phyloP scores from a whole-genome alignment of 2,888 invertebrate genomes.

The Drepanosiphum platanoidis region DNA sequence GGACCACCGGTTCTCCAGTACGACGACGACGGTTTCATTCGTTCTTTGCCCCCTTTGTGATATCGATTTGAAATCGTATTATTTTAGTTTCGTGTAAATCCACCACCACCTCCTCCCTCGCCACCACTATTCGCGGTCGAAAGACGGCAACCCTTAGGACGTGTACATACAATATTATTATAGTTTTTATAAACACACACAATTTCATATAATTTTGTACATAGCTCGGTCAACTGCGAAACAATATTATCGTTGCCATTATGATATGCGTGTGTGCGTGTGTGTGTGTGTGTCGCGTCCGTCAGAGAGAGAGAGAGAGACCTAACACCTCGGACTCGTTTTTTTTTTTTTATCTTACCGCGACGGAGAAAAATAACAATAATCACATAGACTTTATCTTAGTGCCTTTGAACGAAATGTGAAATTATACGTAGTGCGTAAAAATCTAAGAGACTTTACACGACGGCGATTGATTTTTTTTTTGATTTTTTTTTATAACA shows the following conservation, averaged over 20 bases:
- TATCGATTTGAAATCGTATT: slow-evolving; percentile 12
- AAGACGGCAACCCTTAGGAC: background rate
- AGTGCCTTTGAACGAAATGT: slow-evolving; percentile 10
- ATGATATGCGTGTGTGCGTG: too few relatives aligned
- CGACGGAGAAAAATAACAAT: too few relatives aligned
- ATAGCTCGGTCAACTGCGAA: background rate
- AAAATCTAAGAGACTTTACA: too few relatives aligned
- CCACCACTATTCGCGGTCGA: background rate
- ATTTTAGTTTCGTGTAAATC: too few relatives aligned
- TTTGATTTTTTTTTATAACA: too few relatives aligned
- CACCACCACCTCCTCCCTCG: background rate
- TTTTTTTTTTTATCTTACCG: too few relatives aligned
- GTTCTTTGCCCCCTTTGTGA: slow-evolving; percentile 17
- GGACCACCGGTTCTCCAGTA: slow-evolving; percentile 4
- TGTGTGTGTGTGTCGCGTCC: too few relatives aligned
- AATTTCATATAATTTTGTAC: too few relatives aligned
- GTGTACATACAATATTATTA: background rate
- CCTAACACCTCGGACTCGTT: too few relatives aligned
- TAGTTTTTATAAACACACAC: too few relatives aligned
- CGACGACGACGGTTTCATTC: slow-evolving; percentile 2
- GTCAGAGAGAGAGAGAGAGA: too few relatives aligned
- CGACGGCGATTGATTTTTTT: too few relatives aligned
- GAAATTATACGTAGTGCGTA: background rate
- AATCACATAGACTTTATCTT: slow-evolving; percentile 3
- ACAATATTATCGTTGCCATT: background rate